Base-by-base conservation (phyloP, 1,140 invertebrate genomes). In the Drepana arcuata region DNA sequence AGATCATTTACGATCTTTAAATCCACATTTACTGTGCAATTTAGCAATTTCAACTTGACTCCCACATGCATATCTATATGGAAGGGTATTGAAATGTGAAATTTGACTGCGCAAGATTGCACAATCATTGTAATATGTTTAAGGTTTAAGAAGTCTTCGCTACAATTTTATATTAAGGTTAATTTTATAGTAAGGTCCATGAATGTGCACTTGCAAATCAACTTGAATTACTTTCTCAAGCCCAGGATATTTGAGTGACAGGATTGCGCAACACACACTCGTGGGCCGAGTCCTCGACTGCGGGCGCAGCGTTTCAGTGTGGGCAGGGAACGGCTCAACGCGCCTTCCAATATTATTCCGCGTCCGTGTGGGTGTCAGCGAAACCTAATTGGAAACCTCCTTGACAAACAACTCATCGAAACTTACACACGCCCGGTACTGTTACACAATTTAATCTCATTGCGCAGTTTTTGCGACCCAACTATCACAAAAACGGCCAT, bases 271-370 rank as follows among this genome's bases (percentile, higher is more conserved):
- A 71, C 45, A 16, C 24, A 41, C 30, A 16, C 16, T 33, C 43
- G 69, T 74, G 61, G 71, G 73, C 43, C 41, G 68, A 68, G 64
- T 59, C 62, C 63, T 72, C 52, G 52, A 29, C 36, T 4, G 24
- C 10, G 40, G 47, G 35, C 47, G 49, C 32, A n/a, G 26, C 45
- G 46, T 35, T 42, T 46, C 41, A 25, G 63, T 55, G 70, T 79
- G 48, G 70, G 74, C 27, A 31, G 59, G 35, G 34, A 50, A 41
- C 18, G 9, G 18, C 18, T 21, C 9, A 26, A 10, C 24, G 2
- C 6, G 10, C n/a, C 18, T 21, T n/a, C n/a, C 4, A 26, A n/a
- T n/a, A n/a, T n/a, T n/a, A 49, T 42, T 35, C 40, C 34, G 37
- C 39, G 26, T 37, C 48, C 36, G 62, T 41, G 69, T 77, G 55